phyloP scores from a whole-genome alignment of 2,113 vertebrate genomes.

The Sylvilagus bachmani region DNA sequence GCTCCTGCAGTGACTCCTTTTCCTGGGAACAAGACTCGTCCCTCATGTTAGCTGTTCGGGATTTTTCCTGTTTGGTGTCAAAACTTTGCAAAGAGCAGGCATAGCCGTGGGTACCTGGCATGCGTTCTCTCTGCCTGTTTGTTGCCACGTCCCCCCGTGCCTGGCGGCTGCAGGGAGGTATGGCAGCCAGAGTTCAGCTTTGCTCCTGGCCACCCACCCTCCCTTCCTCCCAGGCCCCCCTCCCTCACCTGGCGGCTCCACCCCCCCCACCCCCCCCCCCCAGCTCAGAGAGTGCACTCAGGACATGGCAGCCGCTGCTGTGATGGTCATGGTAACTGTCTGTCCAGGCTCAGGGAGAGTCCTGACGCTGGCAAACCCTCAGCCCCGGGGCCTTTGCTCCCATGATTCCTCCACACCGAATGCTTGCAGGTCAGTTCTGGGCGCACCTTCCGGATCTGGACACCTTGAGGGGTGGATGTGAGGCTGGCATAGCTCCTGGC shows the following conservation, averaged over 20 bases:
- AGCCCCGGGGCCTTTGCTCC: neutral
- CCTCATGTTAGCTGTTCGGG: neutral
- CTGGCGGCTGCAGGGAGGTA: fast-evolving
- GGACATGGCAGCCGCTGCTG: neutral
- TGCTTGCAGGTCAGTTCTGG: fast-evolving
- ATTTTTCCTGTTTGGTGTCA: neutral
- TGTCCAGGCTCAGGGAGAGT: neutral
- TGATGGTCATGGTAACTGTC: neutral
- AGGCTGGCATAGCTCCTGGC: fast-evolving
- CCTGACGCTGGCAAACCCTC: neutral
- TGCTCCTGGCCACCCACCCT: neutral
- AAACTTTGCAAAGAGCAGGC: neutral
- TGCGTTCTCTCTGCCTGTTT: neutral
- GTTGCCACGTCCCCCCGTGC: fast-evolving
- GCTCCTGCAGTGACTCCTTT: neutral
- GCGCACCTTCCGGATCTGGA: neutral
- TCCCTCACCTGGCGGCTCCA: neutral
- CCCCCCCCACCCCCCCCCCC: neutral
- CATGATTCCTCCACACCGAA: neutral
- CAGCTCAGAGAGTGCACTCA: neutral
- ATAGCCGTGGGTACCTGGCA: neutral
- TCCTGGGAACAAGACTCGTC: neutral
- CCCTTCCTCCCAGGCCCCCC: neutral
- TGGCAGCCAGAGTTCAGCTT: neutral
- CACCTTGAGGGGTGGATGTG: neutral